phyloP scores from a whole-genome alignment of 2,888 invertebrate genomes.

The Macrophya annulata region DNA sequence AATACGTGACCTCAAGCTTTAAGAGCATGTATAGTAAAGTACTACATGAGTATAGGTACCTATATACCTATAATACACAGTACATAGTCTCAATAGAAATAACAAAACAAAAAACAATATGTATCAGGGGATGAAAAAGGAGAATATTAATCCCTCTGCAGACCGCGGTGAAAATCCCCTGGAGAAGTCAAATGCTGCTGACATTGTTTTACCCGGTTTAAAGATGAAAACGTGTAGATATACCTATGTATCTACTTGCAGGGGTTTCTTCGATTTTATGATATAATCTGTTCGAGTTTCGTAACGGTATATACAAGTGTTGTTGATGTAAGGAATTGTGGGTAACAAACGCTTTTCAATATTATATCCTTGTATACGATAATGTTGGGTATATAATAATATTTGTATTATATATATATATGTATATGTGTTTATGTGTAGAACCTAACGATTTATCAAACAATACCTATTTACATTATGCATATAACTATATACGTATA shows the following conservation, averaged over 20 bases:
- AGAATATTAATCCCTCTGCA: slow-evolving; percentile 26
- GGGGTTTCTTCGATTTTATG: slow-evolving; percentile 18
- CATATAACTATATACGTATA: not conserved
- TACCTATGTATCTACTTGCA: not conserved
- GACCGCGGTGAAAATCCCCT: slow-evolving; percentile 7
- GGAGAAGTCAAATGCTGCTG: not conserved
- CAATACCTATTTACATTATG: not conserved
- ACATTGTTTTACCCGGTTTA: slow-evolving; percentile 44
- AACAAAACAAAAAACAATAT: slow-evolving; percentile 1
- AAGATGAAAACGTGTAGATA: not conserved
- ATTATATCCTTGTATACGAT: not conserved
- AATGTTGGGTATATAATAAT: not conserved
- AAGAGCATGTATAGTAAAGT: not conserved
- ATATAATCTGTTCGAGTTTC: not conserved
- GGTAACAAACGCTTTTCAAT: not conserved
- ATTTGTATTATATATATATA: not conserved
- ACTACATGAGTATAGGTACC: too few relatives aligned
- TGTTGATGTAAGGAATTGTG: not conserved
- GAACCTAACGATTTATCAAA: slow-evolving; percentile 10
- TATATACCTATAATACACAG: too few relatives aligned
- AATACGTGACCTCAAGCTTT: slow-evolving; percentile 20
- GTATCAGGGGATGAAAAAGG: slow-evolving; percentile 7
- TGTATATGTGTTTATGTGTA: not conserved
- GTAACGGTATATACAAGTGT: not conserved
- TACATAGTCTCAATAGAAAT: not conserved